These are phyloP conservation scores for Hofmannophila pseudospretella DNA, from an alignment of 2,888 invertebrate genomes.

Conservation along the genomic window DNA sequence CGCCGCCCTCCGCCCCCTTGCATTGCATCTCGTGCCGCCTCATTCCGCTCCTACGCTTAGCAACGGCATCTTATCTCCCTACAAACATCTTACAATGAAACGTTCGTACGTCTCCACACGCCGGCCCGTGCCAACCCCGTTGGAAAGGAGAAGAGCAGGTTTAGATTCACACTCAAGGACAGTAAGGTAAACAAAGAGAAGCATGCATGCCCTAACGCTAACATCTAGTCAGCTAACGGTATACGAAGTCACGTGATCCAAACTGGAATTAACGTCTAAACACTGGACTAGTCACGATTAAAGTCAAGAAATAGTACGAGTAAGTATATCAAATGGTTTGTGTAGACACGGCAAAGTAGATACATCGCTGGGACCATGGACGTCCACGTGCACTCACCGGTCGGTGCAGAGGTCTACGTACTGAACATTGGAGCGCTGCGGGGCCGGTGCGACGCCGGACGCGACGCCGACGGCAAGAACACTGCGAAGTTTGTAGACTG, in stretches of 20 bases:
- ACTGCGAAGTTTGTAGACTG: conserved; percentile 35
- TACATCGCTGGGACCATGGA: conserved; percentile 4
- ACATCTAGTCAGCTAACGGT: conserved; percentile 57
- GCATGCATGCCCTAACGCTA: conserved; percentile 71
- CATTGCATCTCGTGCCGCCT: conserved; percentile 63
- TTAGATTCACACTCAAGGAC: conserved; percentile 53
- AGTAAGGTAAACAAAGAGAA: conserved; percentile 48
- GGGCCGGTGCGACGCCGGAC: conserved; percentile 21
- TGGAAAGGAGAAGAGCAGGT: conserved; percentile 47
- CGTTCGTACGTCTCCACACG: conserved; percentile 49
- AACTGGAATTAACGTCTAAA: conserved; percentile 49
- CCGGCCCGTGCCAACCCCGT: conserved; percentile 38
- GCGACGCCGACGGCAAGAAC: conserved; percentile 29
- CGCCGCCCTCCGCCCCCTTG: conserved; percentile 53
- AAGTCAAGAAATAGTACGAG: conserved; percentile 29
- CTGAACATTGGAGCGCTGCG: conserved; percentile 25
- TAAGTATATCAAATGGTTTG: conserved; percentile 17
- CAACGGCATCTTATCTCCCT: conserved; percentile 66
- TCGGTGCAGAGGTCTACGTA: conserved; percentile 37
- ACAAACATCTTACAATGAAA: conserved; percentile 66
- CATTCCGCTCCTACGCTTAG: conserved; percentile 68
- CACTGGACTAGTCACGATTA: conserved; percentile 44
- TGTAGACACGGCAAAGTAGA: conserved; percentile 26
- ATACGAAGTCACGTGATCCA: conserved; percentile 39
- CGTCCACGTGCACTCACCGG: conserved; percentile 52